Percentiles rank a stretch among this genome's conserved stretches.
phyloP scores from a whole-genome alignment of 2,888 invertebrate species.

The Anthophora plumipes region DNA sequence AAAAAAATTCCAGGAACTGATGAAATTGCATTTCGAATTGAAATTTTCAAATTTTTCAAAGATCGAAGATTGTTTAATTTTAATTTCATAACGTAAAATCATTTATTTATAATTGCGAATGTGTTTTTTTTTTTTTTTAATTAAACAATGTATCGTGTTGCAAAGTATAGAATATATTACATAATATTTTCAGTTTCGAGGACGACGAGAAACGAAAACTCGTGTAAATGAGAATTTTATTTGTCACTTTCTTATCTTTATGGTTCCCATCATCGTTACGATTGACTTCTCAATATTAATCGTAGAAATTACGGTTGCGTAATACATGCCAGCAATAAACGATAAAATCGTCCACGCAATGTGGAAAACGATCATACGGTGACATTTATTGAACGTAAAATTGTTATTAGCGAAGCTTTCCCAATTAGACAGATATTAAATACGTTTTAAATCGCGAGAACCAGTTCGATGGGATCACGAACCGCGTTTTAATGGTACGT shows the following conservation, averaged over 20 bases:
- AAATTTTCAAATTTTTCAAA: no score
- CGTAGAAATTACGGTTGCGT: not conserved
- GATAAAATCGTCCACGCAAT: not conserved
- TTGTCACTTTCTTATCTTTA: slow-evolving; percentile 6
- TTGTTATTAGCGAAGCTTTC: slow-evolving; percentile 1
- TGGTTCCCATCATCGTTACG: not conserved
- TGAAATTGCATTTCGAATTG: no score
- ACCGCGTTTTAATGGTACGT: not conserved
- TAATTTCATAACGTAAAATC: no score
- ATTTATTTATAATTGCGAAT: no score
- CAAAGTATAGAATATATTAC: no score
- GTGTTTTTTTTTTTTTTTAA: no score
- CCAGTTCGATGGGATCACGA: slow-evolving; percentile 8
- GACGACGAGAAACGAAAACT: not conserved
- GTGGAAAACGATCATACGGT: slow-evolving; percentile 8
- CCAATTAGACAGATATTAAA: slow-evolving; percentile 21
- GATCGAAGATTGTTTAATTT: no score
- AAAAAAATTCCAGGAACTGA: not conserved
- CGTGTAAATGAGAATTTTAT: not conserved
- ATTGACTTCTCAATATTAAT: slow-evolving; percentile 2
- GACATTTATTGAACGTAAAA: slow-evolving; percentile 6
- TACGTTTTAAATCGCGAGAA: slow-evolving; percentile 19
- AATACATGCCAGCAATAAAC: not conserved
- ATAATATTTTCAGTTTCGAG: not conserved
- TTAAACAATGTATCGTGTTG: no score